phyloP scores from a whole-genome alignment of 1,140 invertebrate genomes.

The Heliconius hewitsoni region DNA sequence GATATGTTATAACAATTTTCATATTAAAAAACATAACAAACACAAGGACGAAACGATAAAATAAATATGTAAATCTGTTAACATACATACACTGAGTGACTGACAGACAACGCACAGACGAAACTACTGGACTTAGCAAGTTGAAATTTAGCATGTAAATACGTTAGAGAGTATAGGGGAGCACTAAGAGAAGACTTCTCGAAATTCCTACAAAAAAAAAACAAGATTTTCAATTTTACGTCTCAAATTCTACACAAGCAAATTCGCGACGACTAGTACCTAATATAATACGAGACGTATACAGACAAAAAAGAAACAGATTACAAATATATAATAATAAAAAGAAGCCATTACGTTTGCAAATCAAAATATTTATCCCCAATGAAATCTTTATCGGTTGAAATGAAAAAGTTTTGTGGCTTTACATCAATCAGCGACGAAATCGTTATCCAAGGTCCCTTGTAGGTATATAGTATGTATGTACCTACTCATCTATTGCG shows the following conservation, averaged over 20 bases:
- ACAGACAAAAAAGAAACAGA: not conserved
- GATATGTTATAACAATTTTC: too few species aligned
- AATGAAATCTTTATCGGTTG: not conserved
- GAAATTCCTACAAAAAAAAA: not conserved
- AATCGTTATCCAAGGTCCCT: not conserved
- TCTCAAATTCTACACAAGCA: not conserved
- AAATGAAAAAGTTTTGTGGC: conserved; percentile 6
- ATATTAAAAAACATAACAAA: too few species aligned
- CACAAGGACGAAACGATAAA: too few species aligned
- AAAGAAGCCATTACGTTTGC: not conserved
- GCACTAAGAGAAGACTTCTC: too few species aligned
- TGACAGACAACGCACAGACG: too few species aligned
- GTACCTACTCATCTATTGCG: not conserved
- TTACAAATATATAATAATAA: not conserved
- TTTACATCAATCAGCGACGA: not conserved
- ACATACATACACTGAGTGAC: too few species aligned
- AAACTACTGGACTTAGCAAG: too few species aligned
- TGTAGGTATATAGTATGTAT: not conserved
- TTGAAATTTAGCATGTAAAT: too few species aligned
- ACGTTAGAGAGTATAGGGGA: too few species aligned
- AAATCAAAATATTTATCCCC: conserved; percentile 1
- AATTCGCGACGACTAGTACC: not conserved
- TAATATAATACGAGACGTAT: not conserved
- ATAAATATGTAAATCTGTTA: too few species aligned
- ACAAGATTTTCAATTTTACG: too few species aligned